Conservation (phyloP, 2,113 vertebrate species). For the Rhipidura dahli region DNA sequence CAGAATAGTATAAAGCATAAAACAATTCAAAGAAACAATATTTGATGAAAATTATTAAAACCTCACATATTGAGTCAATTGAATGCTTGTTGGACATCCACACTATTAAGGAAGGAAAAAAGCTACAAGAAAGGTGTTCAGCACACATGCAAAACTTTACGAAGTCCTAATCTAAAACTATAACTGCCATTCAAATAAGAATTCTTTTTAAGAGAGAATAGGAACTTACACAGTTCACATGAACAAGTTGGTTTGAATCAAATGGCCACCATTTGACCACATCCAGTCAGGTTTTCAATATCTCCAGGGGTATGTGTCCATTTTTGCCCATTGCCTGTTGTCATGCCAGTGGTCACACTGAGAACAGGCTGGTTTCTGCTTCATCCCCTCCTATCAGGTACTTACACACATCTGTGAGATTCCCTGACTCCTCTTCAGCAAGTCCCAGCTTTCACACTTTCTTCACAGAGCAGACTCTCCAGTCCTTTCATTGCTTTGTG, state of each 20-base stretch:
- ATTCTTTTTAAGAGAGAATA: neutral
- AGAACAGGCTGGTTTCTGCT: neutral
- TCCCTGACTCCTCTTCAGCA: neutral
- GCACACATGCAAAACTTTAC: neutral
- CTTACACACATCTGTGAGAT: neutral
- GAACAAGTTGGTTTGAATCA: neutral
- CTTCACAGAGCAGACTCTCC: neutral
- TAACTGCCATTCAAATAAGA: neutral
- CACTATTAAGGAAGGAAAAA: neutral
- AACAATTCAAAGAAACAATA: neutral
- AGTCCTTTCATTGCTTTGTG: neutral
- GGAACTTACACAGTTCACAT: neutral
- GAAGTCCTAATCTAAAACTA: neutral
- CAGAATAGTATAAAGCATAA: neutral
- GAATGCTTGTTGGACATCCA: neutral
- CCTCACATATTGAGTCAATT: neutral
- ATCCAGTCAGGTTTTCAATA: neutral
- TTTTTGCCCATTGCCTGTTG: neutral
- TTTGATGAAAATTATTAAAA: neutral
- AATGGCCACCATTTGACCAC: neutral
- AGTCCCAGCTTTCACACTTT: neutral
- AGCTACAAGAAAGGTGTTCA: neutral
- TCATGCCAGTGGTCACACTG: accelerated
- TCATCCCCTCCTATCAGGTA: neutral
- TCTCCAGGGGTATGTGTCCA: neutral